Conservation (phyloP, 1,140 invertebrate species). For the Cotesia glomerata region DNA sequence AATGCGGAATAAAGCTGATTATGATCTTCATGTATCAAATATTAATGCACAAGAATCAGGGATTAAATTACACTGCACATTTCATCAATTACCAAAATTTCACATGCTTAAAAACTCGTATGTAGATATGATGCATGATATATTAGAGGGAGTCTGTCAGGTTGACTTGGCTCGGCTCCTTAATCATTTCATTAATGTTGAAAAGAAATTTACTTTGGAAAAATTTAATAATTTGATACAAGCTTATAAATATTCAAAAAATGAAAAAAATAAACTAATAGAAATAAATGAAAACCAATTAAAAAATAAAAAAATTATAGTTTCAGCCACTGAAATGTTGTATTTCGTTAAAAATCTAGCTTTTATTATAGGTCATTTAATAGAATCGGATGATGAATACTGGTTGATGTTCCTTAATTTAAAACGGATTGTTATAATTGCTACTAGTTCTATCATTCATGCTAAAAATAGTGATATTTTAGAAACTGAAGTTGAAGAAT, state of each 20-base stretch:
- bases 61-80: conserved; percentile 27
- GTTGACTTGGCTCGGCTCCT: conserved; percentile 38
- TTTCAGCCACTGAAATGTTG: conserved; percentile 41
- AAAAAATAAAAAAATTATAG: conserved; percentile 33
- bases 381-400: conserved; percentile 29
- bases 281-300: conserved; percentile 27
- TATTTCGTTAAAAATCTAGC: conserved; percentile 38
- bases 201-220: conserved; percentile 38
- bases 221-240: conserved; percentile 31
- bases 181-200: conserved; percentile 31
- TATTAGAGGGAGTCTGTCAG: conserved; percentile 41
- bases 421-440: conserved; percentile 33
- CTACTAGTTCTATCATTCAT: conserved; percentile 3
- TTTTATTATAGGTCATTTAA: conserved; percentile 40
- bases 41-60: conserved; percentile 16
- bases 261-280: conserved; percentile 35
- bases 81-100: conserved; percentile 29
- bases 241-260: conserved; percentile 31
- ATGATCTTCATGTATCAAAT: conserved; percentile 1
- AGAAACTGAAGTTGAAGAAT: background rate
- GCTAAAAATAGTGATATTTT: background rate
- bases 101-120: conserved; percentile 39
- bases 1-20: conserved; percentile 30
- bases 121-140: conserved; percentile 46
- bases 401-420: conserved; percentile 36